These are phyloP conservation scores for Cydia strobilella DNA, from an alignment of 1,140 invertebrate species.

Conservation along the genomic window DNA sequence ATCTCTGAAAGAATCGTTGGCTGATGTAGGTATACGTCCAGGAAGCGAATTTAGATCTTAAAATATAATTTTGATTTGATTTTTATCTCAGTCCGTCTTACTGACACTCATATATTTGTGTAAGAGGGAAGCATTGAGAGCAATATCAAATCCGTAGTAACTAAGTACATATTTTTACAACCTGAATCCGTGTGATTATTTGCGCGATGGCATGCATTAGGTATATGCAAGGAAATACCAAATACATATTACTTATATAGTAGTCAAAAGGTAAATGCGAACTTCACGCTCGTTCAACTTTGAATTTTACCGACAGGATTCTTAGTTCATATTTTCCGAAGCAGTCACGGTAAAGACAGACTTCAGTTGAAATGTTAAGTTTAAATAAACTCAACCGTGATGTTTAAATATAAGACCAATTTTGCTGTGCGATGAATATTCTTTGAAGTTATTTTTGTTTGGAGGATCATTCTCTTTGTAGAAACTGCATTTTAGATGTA, in stretches of 20 bases:
- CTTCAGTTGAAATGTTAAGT: neutral
- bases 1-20: neutral
- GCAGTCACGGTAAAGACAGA: neutral
- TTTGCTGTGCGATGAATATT: neutral
- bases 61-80: too few species aligned
- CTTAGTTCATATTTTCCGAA: neutral
- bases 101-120: too few species aligned
- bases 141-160: too few species aligned
- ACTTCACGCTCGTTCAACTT: neutral
- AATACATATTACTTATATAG: constrained; percentile 10
- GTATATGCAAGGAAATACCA: neutral
- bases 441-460: constrained; percentile 1
- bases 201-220: neutral
- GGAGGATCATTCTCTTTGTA: constrained; percentile 14
- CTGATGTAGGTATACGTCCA: too few species aligned
- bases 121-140: too few species aligned
- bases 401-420: neutral
- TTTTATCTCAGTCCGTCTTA: too few species aligned
- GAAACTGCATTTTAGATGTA: constrained; percentile 14
- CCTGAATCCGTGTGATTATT: neutral
- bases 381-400: constrained; percentile 10
- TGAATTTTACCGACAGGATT: neutral
- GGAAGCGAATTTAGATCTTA: too few species aligned
- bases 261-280: neutral
- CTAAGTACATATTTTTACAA: neutral